Evolutionary conservation across 2,797 vertebrate genomes (phyloP).

Genomic region (Cossypha dichroa): DNA sequence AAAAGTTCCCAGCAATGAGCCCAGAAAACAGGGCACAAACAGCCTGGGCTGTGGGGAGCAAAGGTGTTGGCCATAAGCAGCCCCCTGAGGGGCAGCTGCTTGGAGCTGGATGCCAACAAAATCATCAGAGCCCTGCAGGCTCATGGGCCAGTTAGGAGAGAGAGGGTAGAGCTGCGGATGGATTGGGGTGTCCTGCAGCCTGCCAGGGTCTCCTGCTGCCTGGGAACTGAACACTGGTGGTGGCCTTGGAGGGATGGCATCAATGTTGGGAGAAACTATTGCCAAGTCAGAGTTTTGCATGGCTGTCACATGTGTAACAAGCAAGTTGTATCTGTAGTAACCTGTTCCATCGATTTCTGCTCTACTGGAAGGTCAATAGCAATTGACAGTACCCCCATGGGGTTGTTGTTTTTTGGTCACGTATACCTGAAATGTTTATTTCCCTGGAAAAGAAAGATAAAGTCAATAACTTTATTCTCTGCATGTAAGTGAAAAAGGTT

Average conservation of each 20-base stretch:
- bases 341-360: neutral
- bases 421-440: neutral
- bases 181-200: neutral
- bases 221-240: neutral
- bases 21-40: neutral
- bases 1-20: neutral
- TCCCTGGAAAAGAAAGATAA: neutral
- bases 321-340: neutral
- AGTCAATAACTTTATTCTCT: neutral
- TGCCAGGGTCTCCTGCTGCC: neutral
- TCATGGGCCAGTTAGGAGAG: neutral
- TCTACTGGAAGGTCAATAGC: neutral
- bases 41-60: neutral
- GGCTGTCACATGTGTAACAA: neutral
- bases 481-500: neutral
- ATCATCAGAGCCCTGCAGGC: neutral
- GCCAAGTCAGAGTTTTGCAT: neutral
- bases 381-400: neutral
- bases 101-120: neutral
- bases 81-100: accelerated
- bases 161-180: accelerated
- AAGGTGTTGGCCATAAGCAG: neutral
- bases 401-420: neutral
- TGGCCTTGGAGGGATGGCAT: neutral
- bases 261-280: neutral